Evolutionary conservation across 92 coral and sea anemone genomes (phyloP), one percentile per base, ranked within the genome.

Genomic region (Ricordea florida): DNA sequence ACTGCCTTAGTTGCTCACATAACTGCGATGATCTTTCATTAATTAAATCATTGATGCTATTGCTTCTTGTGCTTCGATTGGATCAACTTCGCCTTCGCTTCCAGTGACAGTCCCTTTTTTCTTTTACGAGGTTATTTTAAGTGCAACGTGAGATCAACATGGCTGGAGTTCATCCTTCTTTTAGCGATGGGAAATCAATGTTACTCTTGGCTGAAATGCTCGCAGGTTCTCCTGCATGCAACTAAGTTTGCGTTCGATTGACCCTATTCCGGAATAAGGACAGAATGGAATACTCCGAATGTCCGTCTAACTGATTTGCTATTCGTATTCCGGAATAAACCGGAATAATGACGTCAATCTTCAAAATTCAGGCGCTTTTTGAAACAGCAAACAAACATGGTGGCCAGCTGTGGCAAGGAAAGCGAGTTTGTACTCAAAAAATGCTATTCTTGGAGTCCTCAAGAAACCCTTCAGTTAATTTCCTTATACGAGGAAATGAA

Each of bases 171-270:
- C n/a, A n/a, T n/a, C n/a, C n/a, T n/a, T n/a, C n/a, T n/a, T n/a
- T n/a, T n/a, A n/a, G n/a, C n/a, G n/a, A n/a, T n/a, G n/a, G n/a
- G n/a, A n/a, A n/a, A n/a, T n/a, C n/a, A n/a, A n/a, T n/a, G n/a
- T n/a, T n/a, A n/a, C n/a, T n/a, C n/a, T n/a, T n/a, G n/a, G n/a
- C n/a, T n/a, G n/a, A n/a, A n/a, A n/a, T n/a, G n/a, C n/a, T n/a
- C n/a, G n/a, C n/a, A n/a, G n/a, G n/a, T n/a, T n/a, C n/a, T n/a
- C n/a, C n/a, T n/a, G n/a, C n/a, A n/a, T n/a, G n/a, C n/a, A n/a
- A n/a, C n/a, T 43, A 24, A 45, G 43, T 18, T 18, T 29, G 72
- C 42, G 58, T 65, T 65, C 44, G 72, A 65, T 65, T 65, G 72
- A 65, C 58, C 40, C 20, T 65, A 44, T 44, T 65, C 57, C 27